phyloP scores from a whole-genome alignment of 2,888 invertebrate genomes.

The Ethmia dodecea region DNA sequence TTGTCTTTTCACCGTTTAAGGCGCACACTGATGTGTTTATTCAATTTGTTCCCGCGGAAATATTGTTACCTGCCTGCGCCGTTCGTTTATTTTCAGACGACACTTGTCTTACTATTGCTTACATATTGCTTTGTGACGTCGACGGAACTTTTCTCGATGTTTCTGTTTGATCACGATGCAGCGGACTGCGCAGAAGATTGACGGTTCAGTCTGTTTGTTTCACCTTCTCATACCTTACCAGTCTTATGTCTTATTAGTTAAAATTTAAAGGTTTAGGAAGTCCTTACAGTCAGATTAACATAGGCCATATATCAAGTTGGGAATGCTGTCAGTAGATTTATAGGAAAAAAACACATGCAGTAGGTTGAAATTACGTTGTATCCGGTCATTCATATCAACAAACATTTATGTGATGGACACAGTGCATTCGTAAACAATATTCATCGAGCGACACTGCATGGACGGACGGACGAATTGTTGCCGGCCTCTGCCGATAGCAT shows the following conservation, averaged over 20 bases:
- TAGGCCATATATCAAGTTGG: too few relatives aligned
- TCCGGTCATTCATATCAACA: constrained; percentile 41
- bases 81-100: constrained; percentile 40
- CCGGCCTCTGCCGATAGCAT: constrained; percentile 10
- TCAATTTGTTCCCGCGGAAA: constrained; percentile 68
- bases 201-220: too few relatives aligned
- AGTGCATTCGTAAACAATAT: constrained; percentile 56
- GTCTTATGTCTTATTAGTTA: too few relatives aligned
- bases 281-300: too few relatives aligned
- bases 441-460: constrained; percentile 14
- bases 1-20: constrained; percentile 71
- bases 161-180: too few relatives aligned
- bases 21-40: constrained; percentile 69
- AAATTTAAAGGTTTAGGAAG: too few relatives aligned
- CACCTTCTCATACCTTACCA: too few relatives aligned
- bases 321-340: too few relatives aligned
- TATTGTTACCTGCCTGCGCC: constrained; percentile 59
- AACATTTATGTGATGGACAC: constrained; percentile 53
- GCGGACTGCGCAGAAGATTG: too few relatives aligned
- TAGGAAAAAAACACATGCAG: too few relatives aligned
- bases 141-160: too few relatives aligned
- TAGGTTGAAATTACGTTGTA: too few relatives aligned
- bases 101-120: constrained; percentile 23
- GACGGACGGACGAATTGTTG: constrained; percentile 28
- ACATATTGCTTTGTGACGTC: constrained; percentile 15